Base-by-base conservation (phyloP, 2,113 vertebrate genomes). In the Anolis sagrei region DNA sequence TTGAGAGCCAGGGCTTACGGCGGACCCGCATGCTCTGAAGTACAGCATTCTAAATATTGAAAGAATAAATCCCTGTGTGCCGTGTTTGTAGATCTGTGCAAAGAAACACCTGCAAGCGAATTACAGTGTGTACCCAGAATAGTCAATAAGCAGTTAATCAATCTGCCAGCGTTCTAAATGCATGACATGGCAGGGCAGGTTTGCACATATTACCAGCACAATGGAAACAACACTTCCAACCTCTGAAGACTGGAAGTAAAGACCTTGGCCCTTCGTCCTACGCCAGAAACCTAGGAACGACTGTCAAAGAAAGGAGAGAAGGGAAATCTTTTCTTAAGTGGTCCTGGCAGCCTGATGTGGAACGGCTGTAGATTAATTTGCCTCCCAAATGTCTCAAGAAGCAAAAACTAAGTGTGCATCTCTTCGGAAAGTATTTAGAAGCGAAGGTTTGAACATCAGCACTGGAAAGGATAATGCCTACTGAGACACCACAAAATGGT, bases 81-180 rank as follows among this genome's bases (percentile, higher is more conserved):
- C 23, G 4, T 74, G 90, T 87, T 0, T 0, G 80, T 79, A 84
- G 73, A 4, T 11, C 58, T 1, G 0, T n/a, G 80, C 34, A 29
- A 82, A 85, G 66, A 84, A 86, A 80, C 5, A 0, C 72, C 90
- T 85, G 84, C 85, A 85, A 86, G 27, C 81, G 86, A 77, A 84
- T 93, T 90, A 87, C 19, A 82, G 58, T 29, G 85, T 80, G 78
- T 86, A 90, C 83, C 83, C 79, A 80, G 81, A 81, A 78, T 68
- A 92, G 90, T 88, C 92, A 92, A 83, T 34, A 82, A 85, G 82
- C 69, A 87, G 87, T 92, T 90, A 89, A 88, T 89, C 88, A 89
- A 79, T 58, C 78, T 89, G 89, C 51, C 90, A 88, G 51, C 76
- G 27, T 87, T 89, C 88, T 82, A 81, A 88, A 92, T 1, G 2